Percentiles rank a stretch among this genome's conserved stretches.
These are phyloP conservation scores for Lucilia cuprina DNA, from an alignment of 1,140 invertebrate genomes.

Conservation along the genomic window DNA sequence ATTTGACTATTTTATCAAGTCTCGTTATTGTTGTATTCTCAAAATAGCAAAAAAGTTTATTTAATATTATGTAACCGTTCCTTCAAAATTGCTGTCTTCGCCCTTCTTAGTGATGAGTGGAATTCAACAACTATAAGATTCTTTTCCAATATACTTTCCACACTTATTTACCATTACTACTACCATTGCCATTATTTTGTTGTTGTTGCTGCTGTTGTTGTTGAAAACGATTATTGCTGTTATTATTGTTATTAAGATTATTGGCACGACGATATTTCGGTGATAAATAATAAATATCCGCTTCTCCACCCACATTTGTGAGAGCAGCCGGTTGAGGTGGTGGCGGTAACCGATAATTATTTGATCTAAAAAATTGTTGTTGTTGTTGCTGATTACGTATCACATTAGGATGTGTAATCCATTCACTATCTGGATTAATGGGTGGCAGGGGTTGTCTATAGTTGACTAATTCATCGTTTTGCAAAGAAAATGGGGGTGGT, in stretches of 20 bases:
- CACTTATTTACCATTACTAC: conserved; percentile 8
- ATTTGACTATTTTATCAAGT: too few species aligned
- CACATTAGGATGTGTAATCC: conserved; percentile 40
- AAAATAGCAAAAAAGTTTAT: too few species aligned
- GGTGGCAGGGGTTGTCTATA: conserved; percentile 64
- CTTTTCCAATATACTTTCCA: too few species aligned
- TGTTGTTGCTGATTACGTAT: conserved; percentile 30
- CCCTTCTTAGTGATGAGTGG: too few species aligned
- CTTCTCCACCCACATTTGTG: neutral
- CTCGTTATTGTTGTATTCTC: too few species aligned
- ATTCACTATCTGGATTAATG: conserved; percentile 67
- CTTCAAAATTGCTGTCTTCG: too few species aligned
- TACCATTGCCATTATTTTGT: conserved; percentile 3
- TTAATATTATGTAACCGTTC: too few species aligned
- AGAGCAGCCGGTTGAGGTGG: conserved; percentile 4
- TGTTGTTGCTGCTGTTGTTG: conserved; percentile 18
- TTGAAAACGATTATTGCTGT: conserved; percentile 4
- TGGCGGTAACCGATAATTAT: conserved; percentile 6
- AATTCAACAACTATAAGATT: too few species aligned
- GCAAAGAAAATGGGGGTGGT: conserved; percentile 58
- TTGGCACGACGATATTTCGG: conserved; percentile 40
- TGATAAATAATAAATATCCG: conserved; percentile 38
- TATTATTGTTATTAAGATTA: conserved; percentile 30
- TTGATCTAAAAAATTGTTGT: conserved; percentile 26
- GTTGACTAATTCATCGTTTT: conserved; percentile 65